Evolutionary conservation across 53 echinoderm and acorn worm species (phyloP), one percentile per base, ranked within the genome.

Genomic region (Echinometra lucunter): DNA sequence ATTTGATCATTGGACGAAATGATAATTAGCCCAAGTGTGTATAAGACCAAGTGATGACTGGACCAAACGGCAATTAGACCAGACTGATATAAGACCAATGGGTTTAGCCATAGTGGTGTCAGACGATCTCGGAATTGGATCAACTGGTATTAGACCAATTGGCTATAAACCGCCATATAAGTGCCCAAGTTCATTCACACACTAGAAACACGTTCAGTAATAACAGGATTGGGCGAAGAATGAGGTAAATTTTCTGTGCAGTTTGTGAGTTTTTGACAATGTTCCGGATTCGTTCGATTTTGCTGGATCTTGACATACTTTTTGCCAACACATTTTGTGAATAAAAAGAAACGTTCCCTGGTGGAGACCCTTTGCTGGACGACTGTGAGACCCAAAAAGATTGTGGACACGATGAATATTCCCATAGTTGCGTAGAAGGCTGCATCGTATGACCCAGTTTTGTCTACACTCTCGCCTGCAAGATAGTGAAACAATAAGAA

Each of bases 381-480:
- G 37, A 91, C 18, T 7, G 17, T 11, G 23, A 66, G 67, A 15
- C 66, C 67, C 0, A 91, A 42, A 44, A 21, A 66, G 21, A 66
- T 1, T 5, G 69, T 66, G 21, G 91, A 91, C 19, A 66, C 37
- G 45, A 91, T 10, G 34, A 37, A 91, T 21, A 91, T 66, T 37
- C 67, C 91, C 9, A 91, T 45, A 16, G 60, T 91, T 19, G 38
- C 66, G 42, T 91, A 91, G 44, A 66, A 91, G 23, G 91, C 91
- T 27, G 45, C n/a, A 55, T 67, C 6, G 67, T 91, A 91, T 23
- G 91, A 40, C 7, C 91, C 91, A 13, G 91, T 91, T 37, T 66
- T 91, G 32, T 91, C 91, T 1, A 91, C 91, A n/a, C 91, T 91
- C 67, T 66, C 66, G 6, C 91, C 91, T 91, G 91, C 19, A 91